A percentile compares a stretch with the other conserved stretches of the same genome.
These are phyloP conservation scores for Erinaceus europaeus DNA, from an alignment of 2,113 vertebrate genomes.

Conservation along the genomic window DNA sequence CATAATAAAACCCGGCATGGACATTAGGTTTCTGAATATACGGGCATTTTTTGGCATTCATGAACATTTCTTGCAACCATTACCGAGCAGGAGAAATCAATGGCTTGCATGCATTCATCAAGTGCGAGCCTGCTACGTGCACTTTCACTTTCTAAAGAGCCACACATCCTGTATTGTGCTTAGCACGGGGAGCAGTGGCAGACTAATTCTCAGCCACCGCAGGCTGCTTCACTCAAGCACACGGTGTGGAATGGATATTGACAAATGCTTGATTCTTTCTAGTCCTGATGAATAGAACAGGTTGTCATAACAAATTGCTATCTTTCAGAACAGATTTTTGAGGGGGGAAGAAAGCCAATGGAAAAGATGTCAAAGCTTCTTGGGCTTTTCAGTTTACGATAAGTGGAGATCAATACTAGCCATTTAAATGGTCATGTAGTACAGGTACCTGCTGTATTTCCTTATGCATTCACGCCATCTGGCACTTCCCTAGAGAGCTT, in stretches of 20 bases:
- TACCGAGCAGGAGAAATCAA: too few species aligned
- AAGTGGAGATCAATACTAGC: slow-evolving; percentile 59
- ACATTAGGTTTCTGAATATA: too few species aligned
- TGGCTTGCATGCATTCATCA: background rate
- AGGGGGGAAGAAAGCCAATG: slow-evolving; percentile 44
- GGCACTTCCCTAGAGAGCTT: slow-evolving; percentile 30
- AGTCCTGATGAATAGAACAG: slow-evolving; percentile 61
- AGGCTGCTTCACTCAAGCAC: background rate
- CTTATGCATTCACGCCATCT: background rate
- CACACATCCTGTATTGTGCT: background rate
- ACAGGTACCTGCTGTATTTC: slow-evolving; percentile 27
- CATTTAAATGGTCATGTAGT: slow-evolving; percentile 44
- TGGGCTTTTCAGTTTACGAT: slow-evolving; percentile 45
- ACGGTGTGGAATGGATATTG: slow-evolving; percentile 59
- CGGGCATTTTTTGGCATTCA: too few species aligned
- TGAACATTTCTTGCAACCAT: too few species aligned
- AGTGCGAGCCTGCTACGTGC: slow-evolving; percentile 6
- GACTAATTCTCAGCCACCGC: slow-evolving; percentile 58
- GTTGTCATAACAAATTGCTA: slow-evolving; percentile 78
- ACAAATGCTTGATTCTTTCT: slow-evolving; percentile 70
- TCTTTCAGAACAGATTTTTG: slow-evolving; percentile 68
- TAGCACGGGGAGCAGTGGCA: background rate
- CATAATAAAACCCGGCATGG: too few species aligned
- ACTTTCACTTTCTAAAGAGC: background rate
- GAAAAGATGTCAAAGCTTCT: slow-evolving; percentile 33